Evolutionary conservation across 2,797 vertebrate species (phyloP), one percentile per base, ranked within the genome.

Genomic region (Fistularia tabacaria): DNA sequence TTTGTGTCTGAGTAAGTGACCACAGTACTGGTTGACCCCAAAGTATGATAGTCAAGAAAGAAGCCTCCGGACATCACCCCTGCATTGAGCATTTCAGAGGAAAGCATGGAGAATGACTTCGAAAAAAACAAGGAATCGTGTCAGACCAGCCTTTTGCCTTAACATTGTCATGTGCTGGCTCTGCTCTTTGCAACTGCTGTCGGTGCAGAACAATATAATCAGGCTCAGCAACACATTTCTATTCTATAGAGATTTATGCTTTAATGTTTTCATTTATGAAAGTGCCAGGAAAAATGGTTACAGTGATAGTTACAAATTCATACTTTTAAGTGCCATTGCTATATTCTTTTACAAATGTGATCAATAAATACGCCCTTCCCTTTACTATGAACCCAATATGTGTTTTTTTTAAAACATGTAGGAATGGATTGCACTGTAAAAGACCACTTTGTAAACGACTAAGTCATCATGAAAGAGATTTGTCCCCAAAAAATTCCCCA

Each of bases 21-120:
- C 36, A 46, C 36, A 62, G 50, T 46, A 64, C 38, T 38, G 66
- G 13, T 6, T 55, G 64, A 77, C 36, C 6, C 56, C 59, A 12
- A 47, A 43, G 6, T 51, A 57, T 52, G 46, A 57, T 12, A 36
- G 54, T 11, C 15, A 7, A 63, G 55, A 39, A 25, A 25, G 45
- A 50, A 45, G 44, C 69, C 69, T 57, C 15, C 49, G 57, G 59
- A 45, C 36, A 39, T 67, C 37, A 14, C 54, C 9, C 13, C 11
- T 1, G 43, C 51, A 61, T 44, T 65, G 38, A 70, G 13, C 38
- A 14, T 64, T 66, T 50, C 7, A 52, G 10, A 60, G 64, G 41
- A 60, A 59, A 54, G 46, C 49, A 64, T 7, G 14, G 8, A 38
- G 12, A 43, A 1, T 9, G 48, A 44, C 14, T 71, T 61, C 59